Conservation (phyloP, 1,140 invertebrate genomes). For the Sycophila sp. region DNA sequence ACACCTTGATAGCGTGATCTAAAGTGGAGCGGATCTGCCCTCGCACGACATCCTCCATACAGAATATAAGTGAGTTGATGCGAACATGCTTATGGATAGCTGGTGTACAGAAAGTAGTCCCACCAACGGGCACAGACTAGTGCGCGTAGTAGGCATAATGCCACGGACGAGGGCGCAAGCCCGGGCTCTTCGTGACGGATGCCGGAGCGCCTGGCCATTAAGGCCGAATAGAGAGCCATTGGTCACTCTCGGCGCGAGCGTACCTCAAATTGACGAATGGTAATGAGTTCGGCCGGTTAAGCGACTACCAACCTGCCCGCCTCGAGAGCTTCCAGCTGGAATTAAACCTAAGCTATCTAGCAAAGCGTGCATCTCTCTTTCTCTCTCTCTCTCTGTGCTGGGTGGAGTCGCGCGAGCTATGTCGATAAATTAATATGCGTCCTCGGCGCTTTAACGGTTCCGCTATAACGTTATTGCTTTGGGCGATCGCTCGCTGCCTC, state of each 20-base stretch:
- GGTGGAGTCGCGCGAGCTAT: constrained; percentile 19
- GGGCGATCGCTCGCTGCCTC: no score
- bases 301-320: constrained; percentile 50
- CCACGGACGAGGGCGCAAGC: neutral
- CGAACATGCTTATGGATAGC: neutral
- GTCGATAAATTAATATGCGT: constrained; percentile 32
- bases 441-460: no score
- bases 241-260: constrained; percentile 61
- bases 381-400: no score
- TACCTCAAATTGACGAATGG: constrained; percentile 68
- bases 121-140: neutral
- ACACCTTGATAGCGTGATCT: constrained; percentile 28
- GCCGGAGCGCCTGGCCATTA: constrained; percentile 65
- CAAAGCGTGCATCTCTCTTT: no score
- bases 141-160: neutral
- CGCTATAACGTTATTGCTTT: no score
- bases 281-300: constrained; percentile 67
- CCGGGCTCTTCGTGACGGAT: constrained; percentile 59
- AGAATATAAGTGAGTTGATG: neutral
- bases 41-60: constrained; percentile 1
- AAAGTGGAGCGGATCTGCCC: constrained; percentile 29
- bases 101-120: neutral
- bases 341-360: no score
- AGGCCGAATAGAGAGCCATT: constrained; percentile 65
- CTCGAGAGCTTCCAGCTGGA: constrained; percentile 44